Percentiles rank a stretch among this genome's conserved stretches.
Conservation (phyloP, 2,888 invertebrate genomes). For the Philonicus albiceps region DNA sequence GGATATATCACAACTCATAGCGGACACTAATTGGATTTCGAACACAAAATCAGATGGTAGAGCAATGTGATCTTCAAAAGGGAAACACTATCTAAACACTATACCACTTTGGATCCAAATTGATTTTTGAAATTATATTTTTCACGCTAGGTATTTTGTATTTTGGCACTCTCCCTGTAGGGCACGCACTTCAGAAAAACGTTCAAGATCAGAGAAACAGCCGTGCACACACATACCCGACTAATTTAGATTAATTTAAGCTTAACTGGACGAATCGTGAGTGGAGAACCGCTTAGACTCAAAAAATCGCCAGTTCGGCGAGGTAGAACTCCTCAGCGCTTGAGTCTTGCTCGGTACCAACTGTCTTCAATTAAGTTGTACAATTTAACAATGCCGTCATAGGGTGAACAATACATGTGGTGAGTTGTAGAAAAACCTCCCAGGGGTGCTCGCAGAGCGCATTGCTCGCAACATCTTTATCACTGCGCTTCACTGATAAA, state of each 20-base stretch:
- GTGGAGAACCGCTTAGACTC: neutral
- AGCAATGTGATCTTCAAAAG: neutral
- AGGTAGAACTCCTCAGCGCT: conserved; percentile 34
- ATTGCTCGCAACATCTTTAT: neutral
- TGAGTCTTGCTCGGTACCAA: neutral
- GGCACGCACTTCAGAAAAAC: conserved; percentile 1
- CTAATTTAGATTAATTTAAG: conserved; percentile 34
- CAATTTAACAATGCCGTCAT: conserved; percentile 13
- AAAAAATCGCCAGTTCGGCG: conserved; percentile 15
- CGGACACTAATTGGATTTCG: neutral
- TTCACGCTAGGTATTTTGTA: neutral
- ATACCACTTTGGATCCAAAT: neutral
- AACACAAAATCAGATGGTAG: neutral
- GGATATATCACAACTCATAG: neutral
- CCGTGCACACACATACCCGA: neutral
- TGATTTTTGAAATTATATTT: neutral
- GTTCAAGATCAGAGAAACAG: conserved; percentile 11
- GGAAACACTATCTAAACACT: neutral
- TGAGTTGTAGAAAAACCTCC: neutral
- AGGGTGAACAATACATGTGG: neutral
- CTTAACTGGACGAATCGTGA: conserved; percentile 16
- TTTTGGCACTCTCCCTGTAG: neutral
- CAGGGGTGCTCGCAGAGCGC: neutral
- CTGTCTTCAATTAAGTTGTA: conserved; percentile 15
- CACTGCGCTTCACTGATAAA: neutral